phyloP scores from a whole-genome alignment of 2,888 invertebrate species.

The Erebia epiphron region DNA sequence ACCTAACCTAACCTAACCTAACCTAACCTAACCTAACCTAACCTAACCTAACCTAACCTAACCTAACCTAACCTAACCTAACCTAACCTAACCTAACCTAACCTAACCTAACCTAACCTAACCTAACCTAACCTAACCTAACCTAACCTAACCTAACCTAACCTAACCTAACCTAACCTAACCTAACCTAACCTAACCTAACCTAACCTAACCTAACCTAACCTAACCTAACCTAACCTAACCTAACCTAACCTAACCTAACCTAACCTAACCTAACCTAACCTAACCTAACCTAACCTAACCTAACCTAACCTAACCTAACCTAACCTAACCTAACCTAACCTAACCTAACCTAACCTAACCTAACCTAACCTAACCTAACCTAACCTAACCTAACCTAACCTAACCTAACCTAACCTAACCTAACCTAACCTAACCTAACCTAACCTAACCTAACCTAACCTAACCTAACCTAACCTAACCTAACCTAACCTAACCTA shows the following conservation, averaged over 20 bases:
- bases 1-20: neutral
- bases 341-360: constrained; percentile 33
- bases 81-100: constrained; percentile 28
- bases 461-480: constrained; percentile 36
- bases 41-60: too few species aligned
- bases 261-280: constrained; percentile 10
- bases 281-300: constrained; percentile 21
- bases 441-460: constrained; percentile 7
- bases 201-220: constrained; percentile 13
- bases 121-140: constrained; percentile 30
- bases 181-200: constrained; percentile 29
- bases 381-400: constrained; percentile 32
- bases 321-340: constrained; percentile 16
- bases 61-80: constrained; percentile 28
- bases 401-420: constrained; percentile 32
- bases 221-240: constrained; percentile 33
- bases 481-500: constrained; percentile 31
- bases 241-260: constrained; percentile 33
- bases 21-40: constrained; percentile 14
- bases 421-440: constrained; percentile 27
- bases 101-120: constrained; percentile 28
- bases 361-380: constrained; percentile 32
- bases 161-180: constrained; percentile 33
- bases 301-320: constrained; percentile 33
- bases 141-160: constrained; percentile 33